Percentiles rank a stretch among this genome's conserved stretches.
These are phyloP conservation scores for Philopotamus ludificatus DNA, from an alignment of 1,140 invertebrate species.

Conservation along the genomic window DNA sequence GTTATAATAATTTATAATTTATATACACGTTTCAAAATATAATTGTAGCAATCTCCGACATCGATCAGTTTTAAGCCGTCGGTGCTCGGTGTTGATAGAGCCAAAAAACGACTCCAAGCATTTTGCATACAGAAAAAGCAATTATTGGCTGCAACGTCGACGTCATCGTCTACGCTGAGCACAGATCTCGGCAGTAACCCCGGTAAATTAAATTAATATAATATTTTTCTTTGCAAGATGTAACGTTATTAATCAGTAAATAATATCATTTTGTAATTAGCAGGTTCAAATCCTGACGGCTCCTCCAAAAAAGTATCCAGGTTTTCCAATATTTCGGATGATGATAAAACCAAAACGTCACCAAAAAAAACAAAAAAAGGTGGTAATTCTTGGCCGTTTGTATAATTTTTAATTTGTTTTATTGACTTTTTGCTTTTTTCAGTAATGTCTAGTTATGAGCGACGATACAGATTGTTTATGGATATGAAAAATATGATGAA, in stretches of 20 bases:
- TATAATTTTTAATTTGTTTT: conserved; percentile 1
- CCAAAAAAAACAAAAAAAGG: conserved; percentile 18
- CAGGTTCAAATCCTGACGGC: conserved; percentile 25
- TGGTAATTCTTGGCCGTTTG: neutral
- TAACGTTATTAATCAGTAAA: conserved; percentile 7
- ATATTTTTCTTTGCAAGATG: neutral
- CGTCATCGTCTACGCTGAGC: too few relatives aligned
- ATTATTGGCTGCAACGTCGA: conserved; percentile 42
- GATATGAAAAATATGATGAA: conserved; percentile 13
- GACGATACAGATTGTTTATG: neutral
- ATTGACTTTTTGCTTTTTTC: neutral
- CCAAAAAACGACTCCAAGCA: conserved; percentile 50
- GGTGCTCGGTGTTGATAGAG: conserved; percentile 45
- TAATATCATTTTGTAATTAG: conserved; percentile 4
- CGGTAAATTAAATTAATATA: neutral
- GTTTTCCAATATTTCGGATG: conserved; percentile 18
- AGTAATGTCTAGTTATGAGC: conserved; percentile 10
- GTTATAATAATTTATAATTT: neutral
- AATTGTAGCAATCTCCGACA: neutral
- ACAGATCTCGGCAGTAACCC: too few relatives aligned
- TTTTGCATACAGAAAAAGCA: conserved; percentile 54
- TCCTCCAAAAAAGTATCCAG: conserved; percentile 24
- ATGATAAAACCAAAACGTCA: neutral
- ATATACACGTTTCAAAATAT: neutral
- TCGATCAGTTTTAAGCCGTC: neutral